Base-by-base conservation (phyloP, 1,140 invertebrate species). In the Gryon sp. region DNA sequence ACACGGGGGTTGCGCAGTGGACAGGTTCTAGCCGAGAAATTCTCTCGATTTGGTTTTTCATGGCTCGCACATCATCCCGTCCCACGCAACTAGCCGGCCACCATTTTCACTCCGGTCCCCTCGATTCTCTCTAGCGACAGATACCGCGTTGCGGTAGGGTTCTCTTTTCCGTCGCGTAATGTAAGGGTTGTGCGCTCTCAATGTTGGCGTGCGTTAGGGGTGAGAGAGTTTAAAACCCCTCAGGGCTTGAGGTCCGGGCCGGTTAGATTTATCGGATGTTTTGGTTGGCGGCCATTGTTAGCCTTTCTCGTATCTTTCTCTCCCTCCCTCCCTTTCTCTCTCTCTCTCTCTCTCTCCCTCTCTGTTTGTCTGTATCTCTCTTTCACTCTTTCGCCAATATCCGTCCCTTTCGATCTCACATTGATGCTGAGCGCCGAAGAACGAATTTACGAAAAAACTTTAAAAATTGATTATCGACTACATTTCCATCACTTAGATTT, bases 241-340 rank as follows among this genome's bases (percentile, higher is more conserved):
- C 77, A 86, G 86, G 84, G 86, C 84, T 88, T 87, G 87, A 87
- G 86, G 87, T 88, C 83, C 85, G 80, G 82, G 78, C 84, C 83
- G 86, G 86, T 88, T 88, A 88, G 88, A 89, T 89, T 88, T 89
- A 89, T 89, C 87, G 88, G 84, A 88, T 89, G 87, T 89, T 89
- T 89, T 88, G 88, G 87, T 88, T 87, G 87, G 87, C 87, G 85
- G 86, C 87, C 87, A 89, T 88, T 88, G 86, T 88, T 87, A 85
- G 79, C 80, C 75, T 75, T 74, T 82, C 78, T 80, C 79, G 65
- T 81, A 20, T 60, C 65, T 62, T 52, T 30, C 20, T 76, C 52
- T 41, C 63, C 20, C 14, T 45, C 32, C 50, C 30, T 52, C n/a
- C 12, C n/a, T n/a, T n/a, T n/a, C n/a, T n/a, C 36, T 40, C 46